Conservation (phyloP, 2,113 vertebrate species). For the Mionectes macconnelli region DNA sequence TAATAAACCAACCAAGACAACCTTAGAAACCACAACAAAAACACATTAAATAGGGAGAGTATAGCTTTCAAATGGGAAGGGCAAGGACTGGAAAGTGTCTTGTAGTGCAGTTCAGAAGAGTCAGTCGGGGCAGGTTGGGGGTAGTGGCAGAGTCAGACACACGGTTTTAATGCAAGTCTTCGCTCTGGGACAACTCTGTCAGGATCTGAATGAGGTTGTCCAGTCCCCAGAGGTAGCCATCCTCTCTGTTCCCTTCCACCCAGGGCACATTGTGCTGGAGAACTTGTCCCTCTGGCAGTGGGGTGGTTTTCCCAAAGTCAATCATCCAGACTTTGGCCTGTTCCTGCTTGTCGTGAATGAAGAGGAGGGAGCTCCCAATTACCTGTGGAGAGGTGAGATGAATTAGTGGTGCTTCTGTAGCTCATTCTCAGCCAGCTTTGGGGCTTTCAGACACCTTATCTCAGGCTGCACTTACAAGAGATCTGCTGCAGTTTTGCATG, state of each 20-base stretch:
- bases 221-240: conserved; percentile 93
- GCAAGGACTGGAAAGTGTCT: conserved; percentile 65
- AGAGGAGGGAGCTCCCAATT: conserved; percentile 96
- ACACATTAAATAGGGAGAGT: conserved; percentile 38
- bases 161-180: conserved; percentile 58
- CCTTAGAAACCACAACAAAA: conserved; percentile 35
- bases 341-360: conserved; percentile 92
- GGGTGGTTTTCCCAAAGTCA: conserved; percentile 97
- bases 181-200: conserved; percentile 72
- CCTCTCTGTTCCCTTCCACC: conserved; percentile 95
- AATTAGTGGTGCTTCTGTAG: background rate
- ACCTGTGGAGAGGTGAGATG: conserved; percentile 77
- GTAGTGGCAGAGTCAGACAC: background rate
- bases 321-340: conserved; percentile 99
- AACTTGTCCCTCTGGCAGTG: conserved; percentile 87
- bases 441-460: background rate
- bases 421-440: background rate
- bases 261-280: conserved; percentile 86
- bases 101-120: conserved; percentile 74
- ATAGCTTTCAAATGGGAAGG: conserved; percentile 25
- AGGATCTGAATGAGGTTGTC: conserved; percentile 94
- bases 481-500: background rate
- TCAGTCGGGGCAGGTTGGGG: conserved; percentile 36
- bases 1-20: background rate
- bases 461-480: background rate